These are phyloP conservation scores for Tapirus terrestris DNA, from an alignment of 2,113 vertebrate species.

Conservation along the genomic window DNA sequence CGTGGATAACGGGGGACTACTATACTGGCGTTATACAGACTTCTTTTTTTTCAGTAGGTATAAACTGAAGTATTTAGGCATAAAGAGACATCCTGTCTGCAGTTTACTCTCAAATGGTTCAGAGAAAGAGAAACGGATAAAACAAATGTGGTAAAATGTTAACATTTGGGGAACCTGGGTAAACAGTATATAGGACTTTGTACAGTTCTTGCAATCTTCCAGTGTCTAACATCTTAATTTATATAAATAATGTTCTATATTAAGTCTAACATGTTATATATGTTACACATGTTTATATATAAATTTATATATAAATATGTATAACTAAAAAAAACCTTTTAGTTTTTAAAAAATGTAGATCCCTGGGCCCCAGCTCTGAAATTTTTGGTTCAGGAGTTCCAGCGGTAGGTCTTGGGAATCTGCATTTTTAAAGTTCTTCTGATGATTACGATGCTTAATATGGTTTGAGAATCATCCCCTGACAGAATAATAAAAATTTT, in stretches of 20 bases:
- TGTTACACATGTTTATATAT: neutral
- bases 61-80: slow-evolving; percentile 2
- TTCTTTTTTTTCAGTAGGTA: neutral
- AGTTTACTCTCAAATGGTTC: slow-evolving; percentile 23
- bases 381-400: neutral
- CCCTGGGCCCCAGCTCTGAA: neutral
- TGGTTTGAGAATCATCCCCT: neutral
- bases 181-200: neutral
- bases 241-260: neutral
- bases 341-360: neutral
- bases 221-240: neutral
- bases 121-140: slow-evolving; percentile 10
- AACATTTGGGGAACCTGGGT: neutral
- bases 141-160: neutral
- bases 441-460: neutral
- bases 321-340: neutral
- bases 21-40: neutral
- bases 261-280: no score
- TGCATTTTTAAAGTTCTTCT: slow-evolving; percentile 24
- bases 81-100: neutral
- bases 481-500: neutral
- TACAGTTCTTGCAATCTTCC: neutral
- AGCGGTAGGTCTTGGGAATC: neutral
- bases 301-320: neutral
- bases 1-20: no score